A percentile compares a stretch with the other conserved stretches of the same genome.
phyloP scores from a whole-genome alignment of 2,888 invertebrate genomes.

The Ctena decussata region DNA sequence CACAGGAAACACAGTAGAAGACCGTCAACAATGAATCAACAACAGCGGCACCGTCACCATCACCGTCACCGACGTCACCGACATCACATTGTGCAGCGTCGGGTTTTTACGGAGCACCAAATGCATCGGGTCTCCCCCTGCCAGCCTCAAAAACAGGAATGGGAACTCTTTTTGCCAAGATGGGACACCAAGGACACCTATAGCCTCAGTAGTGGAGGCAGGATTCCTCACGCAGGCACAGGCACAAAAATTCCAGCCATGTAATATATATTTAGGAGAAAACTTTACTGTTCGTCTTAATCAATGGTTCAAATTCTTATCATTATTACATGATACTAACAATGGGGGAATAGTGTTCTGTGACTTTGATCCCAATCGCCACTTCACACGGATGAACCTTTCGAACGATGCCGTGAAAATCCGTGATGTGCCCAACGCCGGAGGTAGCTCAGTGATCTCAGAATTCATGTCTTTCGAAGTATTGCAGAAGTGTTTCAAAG shows the following conservation, averaged over 20 bases:
- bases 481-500: slow-evolving; percentile 73
- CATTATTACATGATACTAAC: slow-evolving; percentile 69
- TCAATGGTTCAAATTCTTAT: slow-evolving; percentile 74
- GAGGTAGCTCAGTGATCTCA: slow-evolving; percentile 84
- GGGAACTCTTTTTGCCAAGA: slow-evolving; percentile 16
- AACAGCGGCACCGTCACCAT: slow-evolving; percentile 6
- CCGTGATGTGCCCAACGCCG: slow-evolving; percentile 83
- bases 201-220: neutral
- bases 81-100: slow-evolving; percentile 25
- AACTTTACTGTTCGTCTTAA: slow-evolving; percentile 77
- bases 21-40: neutral
- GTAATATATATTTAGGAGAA: slow-evolving; percentile 78
- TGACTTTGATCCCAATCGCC: slow-evolving; percentile 72
- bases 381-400: slow-evolving; percentile 75
- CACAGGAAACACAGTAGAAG: slow-evolving; percentile 55
- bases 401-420: slow-evolving; percentile 76
- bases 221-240: neutral
- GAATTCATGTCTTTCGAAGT: slow-evolving; percentile 85
- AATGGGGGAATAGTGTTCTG: slow-evolving; percentile 74
- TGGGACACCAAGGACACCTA: neutral
- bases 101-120: slow-evolving; percentile 59
- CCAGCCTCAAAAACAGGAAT: slow-evolving; percentile 68
- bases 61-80: slow-evolving; percentile 3
- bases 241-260: slow-evolving; percentile 43
- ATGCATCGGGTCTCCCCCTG: slow-evolving; percentile 54